These are phyloP conservation scores for Eufriesea mexicana DNA, from an alignment of 1,140 invertebrate species.

Conservation along the genomic window DNA sequence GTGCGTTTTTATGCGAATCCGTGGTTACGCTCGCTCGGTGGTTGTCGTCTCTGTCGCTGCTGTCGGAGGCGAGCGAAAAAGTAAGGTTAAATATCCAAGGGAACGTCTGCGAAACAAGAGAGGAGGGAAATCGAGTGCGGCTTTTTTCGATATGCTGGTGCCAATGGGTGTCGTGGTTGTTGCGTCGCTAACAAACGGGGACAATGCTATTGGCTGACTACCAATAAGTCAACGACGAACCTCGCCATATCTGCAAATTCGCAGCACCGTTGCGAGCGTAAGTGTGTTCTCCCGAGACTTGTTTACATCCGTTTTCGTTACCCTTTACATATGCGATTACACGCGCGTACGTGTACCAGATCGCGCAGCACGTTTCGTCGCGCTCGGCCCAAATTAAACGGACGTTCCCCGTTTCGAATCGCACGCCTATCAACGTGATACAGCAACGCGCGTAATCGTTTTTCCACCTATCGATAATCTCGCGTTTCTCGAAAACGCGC, in stretches of 20 bases:
- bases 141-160: slow-evolving; percentile 41
- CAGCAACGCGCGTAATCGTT: no score
- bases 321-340: neutral
- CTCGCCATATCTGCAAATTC: slow-evolving; percentile 34
- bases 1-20: slow-evolving; percentile 19
- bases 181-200: slow-evolving; percentile 44
- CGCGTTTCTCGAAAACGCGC: no score
- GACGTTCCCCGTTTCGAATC: neutral
- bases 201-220: slow-evolving; percentile 52
- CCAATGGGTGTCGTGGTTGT: slow-evolving; percentile 14
- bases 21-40: neutral
- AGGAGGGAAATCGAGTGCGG: slow-evolving; percentile 2
- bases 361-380: neutral
- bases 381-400: neutral
- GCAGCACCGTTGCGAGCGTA: slow-evolving; percentile 16
- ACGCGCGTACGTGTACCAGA: neutral
- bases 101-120: neutral
- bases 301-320: slow-evolving; percentile 37
- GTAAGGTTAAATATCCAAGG: neutral
- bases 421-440: neutral
- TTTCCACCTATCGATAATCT: no score
- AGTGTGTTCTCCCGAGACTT: slow-evolving; percentile 29
- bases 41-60: neutral
- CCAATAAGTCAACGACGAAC: slow-evolving; percentile 49
- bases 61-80: neutral